Base-by-base conservation (phyloP, 2,888 invertebrate genomes). In the Rotaria socialis region DNA sequence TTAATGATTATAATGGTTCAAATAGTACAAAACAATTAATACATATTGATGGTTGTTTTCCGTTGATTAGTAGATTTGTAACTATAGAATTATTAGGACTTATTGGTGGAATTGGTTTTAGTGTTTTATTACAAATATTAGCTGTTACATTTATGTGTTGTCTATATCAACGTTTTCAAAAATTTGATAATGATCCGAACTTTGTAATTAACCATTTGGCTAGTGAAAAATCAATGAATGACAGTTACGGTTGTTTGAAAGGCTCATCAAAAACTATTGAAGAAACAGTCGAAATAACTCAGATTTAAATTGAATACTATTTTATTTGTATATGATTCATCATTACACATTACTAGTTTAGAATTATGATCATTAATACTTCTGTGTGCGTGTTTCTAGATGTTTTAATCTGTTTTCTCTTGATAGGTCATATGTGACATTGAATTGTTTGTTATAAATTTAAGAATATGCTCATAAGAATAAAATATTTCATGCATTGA, bases 211-310 rank as follows among this genome's bases (percentile, higher is more conserved):
- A 80, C 47, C 80, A 80, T 80, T 6, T 67, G 16, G 19, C 67
- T 19, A 16, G 6, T 67, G 67, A 19, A 16, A 67, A 35, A 67
- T 35, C 67, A 35, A 35, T 67, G 19, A 67, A 67, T 41, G 41
- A 4, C 35, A 80, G 16, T 47, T 4, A 10, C 24, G 47, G 47
- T 14, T n/a, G 24, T 80, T 10, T 47, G 24, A 47, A 80, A 80
- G 24, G 47, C 24, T 80, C 80, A 80, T 47, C 47, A 14, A 24
- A 80, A 80, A 80, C 80, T 11, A 80, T 80, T 11, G 80, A 80
- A 80, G 80, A 80, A 47, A 80, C 80, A 47, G 80, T 80, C 11
- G 80, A 80, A 80, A 80, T 80, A 19, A 80, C 80, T 4, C 80
- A 80, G n/a, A 80, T 80, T 47, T 80, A 47, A 47, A n/a, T 47